A percentile compares a stretch with the other conserved stretches of the same genome.
phyloP scores from a whole-genome alignment of 1,140 invertebrate species.

The Drosophila pseudoobscura region DNA sequence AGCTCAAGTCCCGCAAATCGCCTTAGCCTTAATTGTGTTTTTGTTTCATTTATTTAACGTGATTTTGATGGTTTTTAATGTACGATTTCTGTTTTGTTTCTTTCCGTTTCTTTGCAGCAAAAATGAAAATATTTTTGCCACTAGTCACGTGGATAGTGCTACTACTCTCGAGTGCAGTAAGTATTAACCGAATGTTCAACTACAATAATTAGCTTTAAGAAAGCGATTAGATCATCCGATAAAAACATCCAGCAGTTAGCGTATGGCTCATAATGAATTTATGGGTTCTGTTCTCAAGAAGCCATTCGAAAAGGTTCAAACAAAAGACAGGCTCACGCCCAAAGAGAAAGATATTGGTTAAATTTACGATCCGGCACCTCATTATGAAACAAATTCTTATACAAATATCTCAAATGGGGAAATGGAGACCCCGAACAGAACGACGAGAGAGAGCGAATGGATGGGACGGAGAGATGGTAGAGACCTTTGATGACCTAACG shows the following conservation, averaged over 20 bases:
- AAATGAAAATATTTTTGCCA: constrained; percentile 90
- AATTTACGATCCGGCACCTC: constrained; percentile 71
- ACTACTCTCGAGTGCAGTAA: constrained; percentile 86
- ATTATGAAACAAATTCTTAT: constrained; percentile 70
- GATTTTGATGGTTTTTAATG: constrained; percentile 61
- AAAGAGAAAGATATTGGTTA: constrained; percentile 48
- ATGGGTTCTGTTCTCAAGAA: constrained; percentile 47
- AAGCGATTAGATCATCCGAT: constrained; percentile 42
- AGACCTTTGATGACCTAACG: constrained; percentile 65
- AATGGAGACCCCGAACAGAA: constrained; percentile 56
- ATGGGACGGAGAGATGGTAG: constrained; percentile 6
- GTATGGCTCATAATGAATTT: constrained; percentile 72
- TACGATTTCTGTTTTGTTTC: constrained; percentile 44
- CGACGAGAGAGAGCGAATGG: constrained; percentile 16
- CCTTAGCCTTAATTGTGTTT: constrained; percentile 48
- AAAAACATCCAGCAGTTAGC: constrained; percentile 58
- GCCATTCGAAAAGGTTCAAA: constrained; percentile 8
- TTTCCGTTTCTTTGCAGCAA: constrained; percentile 85
- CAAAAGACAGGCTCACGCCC: constrained; percentile 15
- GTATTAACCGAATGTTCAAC: constrained; percentile 50
- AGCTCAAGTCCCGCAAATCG: constrained; percentile 65
- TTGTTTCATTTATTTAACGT: constrained; percentile 45
- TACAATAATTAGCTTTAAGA: constrained; percentile 27
- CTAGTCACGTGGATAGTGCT: constrained; percentile 88
- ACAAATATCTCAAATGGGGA: constrained; percentile 36